Evolutionary conservation across 2,113 vertebrate species (phyloP), one percentile per base, ranked within the genome.

Genomic region (Vicugna pacos): DNA sequence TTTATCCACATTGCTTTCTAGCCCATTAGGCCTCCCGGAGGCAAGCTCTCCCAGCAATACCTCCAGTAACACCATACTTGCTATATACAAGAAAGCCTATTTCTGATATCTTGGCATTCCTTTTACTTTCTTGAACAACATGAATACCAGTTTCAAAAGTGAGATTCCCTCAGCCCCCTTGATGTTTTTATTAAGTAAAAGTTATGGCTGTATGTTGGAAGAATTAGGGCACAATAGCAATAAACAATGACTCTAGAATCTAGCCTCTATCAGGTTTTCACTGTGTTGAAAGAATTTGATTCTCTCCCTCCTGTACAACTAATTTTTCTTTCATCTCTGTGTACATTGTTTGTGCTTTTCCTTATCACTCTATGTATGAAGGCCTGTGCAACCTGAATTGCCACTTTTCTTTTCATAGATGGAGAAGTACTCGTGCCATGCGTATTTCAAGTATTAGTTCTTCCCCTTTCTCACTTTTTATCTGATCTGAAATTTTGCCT

Each of bases 391-490:
- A 91, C 76, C 82, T 75, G 76, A 94, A 75, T 76, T 93, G 67
- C 85, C n/a, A 95, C 58, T 91, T 95, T 73, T 62, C 11, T 73
- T 96, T 80, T 76, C 80, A 58, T 76, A 93, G n/a, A 80, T 80
- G 62, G 11, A 80, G 28, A 92, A 91, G 65, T 70, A 67, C 7
- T 20, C 48, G 20, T 69, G 85, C 54, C n/a, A 50, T 58, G 93
- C 93, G 22, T 83, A 73, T 91, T 80, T 95, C 48, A 94, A 72
- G 8, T 64, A 62, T 52, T 69, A 72, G 24, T 9, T 69, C 35
- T 92, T 88, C 8, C 20, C 20, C 38, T 88, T 65, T 93, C 64
- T 91, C 19, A 75, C 15, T 87, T 96, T 95, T 94, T 87, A 60
- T 50, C n/a, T 11, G 80, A 95, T 89, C 60, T 72, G 91, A 94